phyloP scores from a whole-genome alignment of 2,797 vertebrate species.

The Schizothorax lantsangensis region DNA sequence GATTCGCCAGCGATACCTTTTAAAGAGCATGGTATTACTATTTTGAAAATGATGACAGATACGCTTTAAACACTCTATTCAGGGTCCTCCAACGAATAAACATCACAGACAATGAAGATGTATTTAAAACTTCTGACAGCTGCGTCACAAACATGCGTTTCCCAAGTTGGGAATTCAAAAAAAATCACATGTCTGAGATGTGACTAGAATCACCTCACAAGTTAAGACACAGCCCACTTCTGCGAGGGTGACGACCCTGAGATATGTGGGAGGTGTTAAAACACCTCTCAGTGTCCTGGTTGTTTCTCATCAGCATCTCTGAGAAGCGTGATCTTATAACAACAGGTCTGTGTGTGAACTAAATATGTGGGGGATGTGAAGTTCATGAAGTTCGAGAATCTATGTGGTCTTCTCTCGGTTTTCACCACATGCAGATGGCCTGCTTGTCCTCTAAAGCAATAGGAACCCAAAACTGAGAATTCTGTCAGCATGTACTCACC shows the following conservation, averaged over 20 bases:
- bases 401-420: not conserved
- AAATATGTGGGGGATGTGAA: slow-evolving; percentile 22
- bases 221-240: slow-evolving; percentile 15
- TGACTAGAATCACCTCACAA: slow-evolving; percentile 7
- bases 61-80: not conserved
- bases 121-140: slow-evolving; percentile 16
- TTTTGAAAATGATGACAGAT: slow-evolving; percentile 16
- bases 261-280: slow-evolving; percentile 18
- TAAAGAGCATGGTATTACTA: slow-evolving; percentile 6
- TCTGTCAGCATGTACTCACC: not conserved
- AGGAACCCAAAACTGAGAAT: not conserved
- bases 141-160: slow-evolving; percentile 6
- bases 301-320: slow-evolving; percentile 18
- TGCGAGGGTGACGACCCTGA: not conserved
- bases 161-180: not conserved
- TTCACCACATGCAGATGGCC: slow-evolving; percentile 9
- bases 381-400: not conserved
- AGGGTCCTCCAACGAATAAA: not conserved
- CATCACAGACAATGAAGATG: not conserved
- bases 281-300: slow-evolving; percentile 11
- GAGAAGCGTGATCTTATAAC: slow-evolving; percentile 17
- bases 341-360: slow-evolving; percentile 20
- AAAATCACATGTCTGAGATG: not conserved
- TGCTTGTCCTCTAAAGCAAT: slow-evolving; percentile 9
- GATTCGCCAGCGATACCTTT: not conserved